phyloP scores from a whole-genome alignment of 2,888 invertebrate species.

The Aphelenchoides bicaudatus region DNA sequence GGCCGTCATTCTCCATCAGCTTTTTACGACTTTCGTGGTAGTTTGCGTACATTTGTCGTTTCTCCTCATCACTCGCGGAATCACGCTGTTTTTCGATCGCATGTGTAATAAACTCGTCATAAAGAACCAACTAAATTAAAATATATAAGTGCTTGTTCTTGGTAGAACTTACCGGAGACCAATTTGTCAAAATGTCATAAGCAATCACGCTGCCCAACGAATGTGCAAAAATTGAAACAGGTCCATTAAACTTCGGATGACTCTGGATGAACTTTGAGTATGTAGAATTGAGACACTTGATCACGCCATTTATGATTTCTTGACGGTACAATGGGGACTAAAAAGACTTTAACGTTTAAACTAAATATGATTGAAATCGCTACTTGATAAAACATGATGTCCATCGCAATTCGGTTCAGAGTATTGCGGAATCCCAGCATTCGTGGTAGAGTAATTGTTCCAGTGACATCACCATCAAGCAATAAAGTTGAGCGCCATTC shows the following conservation, averaged over 20 bases:
- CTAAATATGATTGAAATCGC: no score
- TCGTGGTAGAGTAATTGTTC: constrained; percentile 70
- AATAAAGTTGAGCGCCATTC: constrained; percentile 71
- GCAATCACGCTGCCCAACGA: constrained; percentile 72
- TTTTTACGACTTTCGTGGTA: constrained; percentile 31
- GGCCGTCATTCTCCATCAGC: constrained; percentile 39
- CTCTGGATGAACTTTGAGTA: constrained; percentile 70
- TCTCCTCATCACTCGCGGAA: constrained; percentile 41
- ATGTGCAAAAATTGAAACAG: constrained; percentile 71
- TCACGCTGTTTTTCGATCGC: constrained; percentile 40
- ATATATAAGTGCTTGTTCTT: no score
- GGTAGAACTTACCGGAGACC: no score
- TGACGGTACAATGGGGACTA: no score
- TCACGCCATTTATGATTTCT: constrained; percentile 69
- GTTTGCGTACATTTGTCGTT: constrained; percentile 16
- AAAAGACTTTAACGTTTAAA: no score
- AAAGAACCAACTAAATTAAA: constrained; percentile 63
- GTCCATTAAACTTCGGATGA: constrained; percentile 70
- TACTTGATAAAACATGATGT: constrained; percentile 73
- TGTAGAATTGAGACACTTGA: constrained; percentile 68
- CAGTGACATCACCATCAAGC: constrained; percentile 68
- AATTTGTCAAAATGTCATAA: constrained; percentile 64
- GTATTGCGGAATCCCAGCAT: constrained; percentile 68
- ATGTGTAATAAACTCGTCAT: constrained; percentile 63
- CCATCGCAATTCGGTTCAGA: constrained; percentile 72